phyloP scores from a whole-genome alignment of 2,113 vertebrate genomes.

The Rhabdornis inornatus region DNA sequence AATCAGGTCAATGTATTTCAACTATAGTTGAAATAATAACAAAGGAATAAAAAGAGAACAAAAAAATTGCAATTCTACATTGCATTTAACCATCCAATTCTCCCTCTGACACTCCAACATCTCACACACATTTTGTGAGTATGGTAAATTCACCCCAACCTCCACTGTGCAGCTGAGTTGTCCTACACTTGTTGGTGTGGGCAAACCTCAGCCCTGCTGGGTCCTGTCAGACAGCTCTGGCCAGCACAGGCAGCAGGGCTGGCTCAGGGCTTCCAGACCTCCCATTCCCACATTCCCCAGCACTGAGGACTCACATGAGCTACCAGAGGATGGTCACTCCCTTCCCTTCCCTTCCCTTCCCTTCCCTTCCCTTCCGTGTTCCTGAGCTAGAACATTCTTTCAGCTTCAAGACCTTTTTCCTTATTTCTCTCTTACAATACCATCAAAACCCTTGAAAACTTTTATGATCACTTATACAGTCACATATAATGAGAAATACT shows the following conservation, averaged over 20 bases:
- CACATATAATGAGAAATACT: not conserved
- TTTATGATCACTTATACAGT: not conserved
- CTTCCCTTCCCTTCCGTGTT: not conserved
- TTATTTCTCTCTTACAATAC: not conserved
- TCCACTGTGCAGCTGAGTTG: not conserved
- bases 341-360: not conserved
- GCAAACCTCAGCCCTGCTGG: not conserved
- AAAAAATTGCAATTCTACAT: not conserved
- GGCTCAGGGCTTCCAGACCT: not conserved
- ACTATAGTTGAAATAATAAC: not conserved
- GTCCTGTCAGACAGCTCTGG: not conserved
- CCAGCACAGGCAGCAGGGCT: not conserved
- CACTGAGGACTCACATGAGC: not conserved
- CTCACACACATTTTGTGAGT: not conserved
- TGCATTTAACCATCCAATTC: not conserved
- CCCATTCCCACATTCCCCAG: not conserved
- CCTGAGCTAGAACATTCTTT: not conserved
- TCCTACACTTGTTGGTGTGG: not conserved
- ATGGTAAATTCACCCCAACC: not conserved
- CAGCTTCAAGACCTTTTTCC: not conserved
- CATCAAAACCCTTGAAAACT: not conserved
- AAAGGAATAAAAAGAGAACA: not conserved
- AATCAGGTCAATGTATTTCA: not conserved
- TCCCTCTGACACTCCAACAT: not conserved
- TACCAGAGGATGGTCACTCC: not conserved